Base-by-base conservation (phyloP, 2,888 invertebrate species). In the Agrotis clavis region DNA sequence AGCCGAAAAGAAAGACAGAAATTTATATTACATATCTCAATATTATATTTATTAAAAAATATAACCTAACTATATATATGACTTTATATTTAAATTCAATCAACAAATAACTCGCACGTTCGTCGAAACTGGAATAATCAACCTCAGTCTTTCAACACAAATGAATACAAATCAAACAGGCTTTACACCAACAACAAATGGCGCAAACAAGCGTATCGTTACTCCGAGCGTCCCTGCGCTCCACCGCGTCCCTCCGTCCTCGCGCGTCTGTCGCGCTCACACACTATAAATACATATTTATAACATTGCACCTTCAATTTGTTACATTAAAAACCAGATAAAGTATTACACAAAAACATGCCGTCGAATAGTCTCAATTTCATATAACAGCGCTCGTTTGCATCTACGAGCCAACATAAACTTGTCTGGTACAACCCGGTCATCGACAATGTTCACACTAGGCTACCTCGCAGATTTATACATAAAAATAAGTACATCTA, bases 41-140 rank as follows among this genome's bases (percentile, higher is more conserved):
- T 96, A 95, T 96, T 95, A 95, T 96, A 95, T 95, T 96, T 96
- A 96, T 96, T 96, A 96, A 96, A 96, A 96, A 96, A 96, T 96
- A 96, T 96, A 96, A 96, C 96, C 96, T 96, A 96, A 95, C 96
- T 96, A 96, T 95, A 95, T 95, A 95, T 95, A 95, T 95, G 95
- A 96, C 96, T 96, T 94, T 95, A 96, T 95, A 95, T 95, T 96
- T 94, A 95, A 94, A 94, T 94, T 94, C 93, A 94, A 96, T 95
- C 95, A 96, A 96, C 96, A 96, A 95, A 94, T 95, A 95, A 95
- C 95, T 94, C 93, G 94, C 94, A 93, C 94, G 93, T 94, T 93
- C 94, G 90, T 93, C 93, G 93, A 92, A 94, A 95, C 94, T 95
- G 96, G 96, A 96, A 96, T 96, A 94, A 92, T 95, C 93, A 95